phyloP scores from a whole-genome alignment of 2,888 invertebrate genomes.

The Brachyptera putata region DNA sequence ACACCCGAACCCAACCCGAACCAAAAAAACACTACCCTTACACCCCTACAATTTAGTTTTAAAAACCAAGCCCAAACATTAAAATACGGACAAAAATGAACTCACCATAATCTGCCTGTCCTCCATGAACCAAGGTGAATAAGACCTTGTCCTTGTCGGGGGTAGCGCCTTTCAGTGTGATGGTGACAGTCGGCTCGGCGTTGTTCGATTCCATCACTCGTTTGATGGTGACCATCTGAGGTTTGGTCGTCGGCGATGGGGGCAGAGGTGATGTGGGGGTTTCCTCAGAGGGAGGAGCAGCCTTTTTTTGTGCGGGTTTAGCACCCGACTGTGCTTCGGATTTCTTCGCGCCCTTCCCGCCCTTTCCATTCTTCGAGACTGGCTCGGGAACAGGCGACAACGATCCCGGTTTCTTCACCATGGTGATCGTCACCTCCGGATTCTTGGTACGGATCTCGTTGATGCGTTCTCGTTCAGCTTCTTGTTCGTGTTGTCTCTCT shows the following conservation, averaged over 20 bases:
- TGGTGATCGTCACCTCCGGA: constrained; percentile 48
- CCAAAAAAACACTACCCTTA: too few relatives aligned
- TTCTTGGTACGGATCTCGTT: constrained; percentile 42
- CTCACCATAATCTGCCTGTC: constrained; percentile 42
- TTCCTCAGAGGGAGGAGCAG: background rate
- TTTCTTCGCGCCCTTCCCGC: constrained; percentile 32
- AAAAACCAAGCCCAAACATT: too few relatives aligned
- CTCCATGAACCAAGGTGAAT: constrained; percentile 56
- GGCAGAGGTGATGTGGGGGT: constrained; percentile 27
- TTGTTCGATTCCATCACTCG: constrained; percentile 62
- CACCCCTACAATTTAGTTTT: too few relatives aligned
- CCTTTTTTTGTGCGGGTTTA: too few relatives aligned
- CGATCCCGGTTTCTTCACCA: constrained; percentile 45
- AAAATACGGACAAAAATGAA: background rate
- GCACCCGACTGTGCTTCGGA: constrained; percentile 26
- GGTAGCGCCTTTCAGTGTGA: constrained; percentile 68
- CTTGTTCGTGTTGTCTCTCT: constrained; percentile 44
- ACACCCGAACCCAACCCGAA: too few relatives aligned
- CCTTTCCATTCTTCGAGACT: constrained; percentile 31
- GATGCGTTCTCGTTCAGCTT: constrained; percentile 41
- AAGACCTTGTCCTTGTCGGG: constrained; percentile 69
- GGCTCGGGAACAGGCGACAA: constrained; percentile 31
- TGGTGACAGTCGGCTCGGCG: constrained; percentile 68
- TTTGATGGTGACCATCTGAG: constrained; percentile 65
- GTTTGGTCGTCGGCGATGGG: constrained; percentile 14